Conservation (phyloP, 2,888 invertebrate species). For the Pachymerium ferrugineum region DNA sequence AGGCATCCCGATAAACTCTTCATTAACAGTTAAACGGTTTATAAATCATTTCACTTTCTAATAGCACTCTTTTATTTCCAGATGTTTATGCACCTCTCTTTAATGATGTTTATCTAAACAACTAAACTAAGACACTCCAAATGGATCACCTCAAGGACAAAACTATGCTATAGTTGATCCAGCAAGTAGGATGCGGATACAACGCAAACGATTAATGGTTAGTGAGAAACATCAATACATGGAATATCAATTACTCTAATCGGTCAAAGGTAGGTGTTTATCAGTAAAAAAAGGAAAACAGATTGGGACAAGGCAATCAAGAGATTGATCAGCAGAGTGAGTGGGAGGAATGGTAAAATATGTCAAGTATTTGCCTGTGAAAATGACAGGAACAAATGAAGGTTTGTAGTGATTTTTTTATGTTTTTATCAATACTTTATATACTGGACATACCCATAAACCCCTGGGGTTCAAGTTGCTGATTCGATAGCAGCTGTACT, state of each 20-base stretch:
- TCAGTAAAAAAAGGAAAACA: background rate
- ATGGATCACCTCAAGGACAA: background rate
- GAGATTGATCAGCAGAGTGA: background rate
- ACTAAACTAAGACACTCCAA: background rate
- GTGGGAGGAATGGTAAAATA: background rate
- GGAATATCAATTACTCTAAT: too few species aligned
- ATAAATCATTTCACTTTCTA: too few species aligned
- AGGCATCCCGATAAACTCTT: too few species aligned
- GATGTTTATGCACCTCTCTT: too few species aligned
- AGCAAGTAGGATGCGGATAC: background rate
- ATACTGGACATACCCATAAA: background rate
- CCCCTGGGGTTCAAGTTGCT: background rate
- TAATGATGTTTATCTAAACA: background rate
- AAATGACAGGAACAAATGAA: background rate
- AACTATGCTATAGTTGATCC: background rate
- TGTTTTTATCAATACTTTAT: background rate
- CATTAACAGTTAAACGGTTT: too few species aligned
- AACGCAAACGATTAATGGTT: background rate
- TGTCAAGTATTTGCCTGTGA: background rate
- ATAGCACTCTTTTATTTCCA: too few species aligned
- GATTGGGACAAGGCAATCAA: background rate
- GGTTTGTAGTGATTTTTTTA: background rate
- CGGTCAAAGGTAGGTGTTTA: background rate
- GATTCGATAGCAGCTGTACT: background rate
- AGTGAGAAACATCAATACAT: background rate